These are phyloP conservation scores for Leucophenga varia DNA, from an alignment of 1,140 invertebrate species.

Conservation along the genomic window DNA sequence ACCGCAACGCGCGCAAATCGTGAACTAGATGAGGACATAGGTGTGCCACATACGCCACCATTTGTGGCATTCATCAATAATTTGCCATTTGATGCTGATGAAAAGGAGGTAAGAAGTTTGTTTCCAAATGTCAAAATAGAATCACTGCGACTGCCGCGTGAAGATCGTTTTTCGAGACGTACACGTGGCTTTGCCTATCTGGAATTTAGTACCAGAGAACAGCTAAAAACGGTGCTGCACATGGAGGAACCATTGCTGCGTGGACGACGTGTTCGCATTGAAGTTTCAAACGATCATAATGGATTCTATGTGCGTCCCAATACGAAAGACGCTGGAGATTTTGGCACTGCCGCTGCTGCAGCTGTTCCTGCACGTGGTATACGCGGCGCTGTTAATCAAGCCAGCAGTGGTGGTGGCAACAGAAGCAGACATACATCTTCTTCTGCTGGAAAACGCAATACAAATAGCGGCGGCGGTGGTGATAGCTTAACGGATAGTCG, in stretches of 20 bases:
- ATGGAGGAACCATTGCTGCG: constrained; percentile 3
- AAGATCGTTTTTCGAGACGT: not conserved
- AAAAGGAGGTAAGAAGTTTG: constrained; percentile 6
- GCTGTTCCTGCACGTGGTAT: too few species aligned
- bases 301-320: too few species aligned
- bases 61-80: constrained; percentile 17
- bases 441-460: too few species aligned
- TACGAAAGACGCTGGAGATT: too few species aligned
- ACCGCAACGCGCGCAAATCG: too few species aligned
- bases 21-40: not conserved
- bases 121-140: not conserved
- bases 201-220: constrained; percentile 7
- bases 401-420: too few species aligned
- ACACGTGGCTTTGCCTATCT: constrained; percentile 13
- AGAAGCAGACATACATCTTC: too few species aligned
- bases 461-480: too few species aligned
- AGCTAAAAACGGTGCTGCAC: constrained; percentile 3
- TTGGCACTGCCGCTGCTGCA: too few species aligned
- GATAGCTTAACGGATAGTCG: too few species aligned
- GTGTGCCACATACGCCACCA: constrained; percentile 3
- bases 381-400: too few species aligned
- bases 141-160: constrained; percentile 1
- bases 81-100: constrained; percentile 18
- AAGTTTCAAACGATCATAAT: not conserved
- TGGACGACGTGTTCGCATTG: constrained; percentile 10